Evolutionary conservation across 2,113 vertebrate genomes (phyloP), one percentile per base, ranked within the genome.

Genomic region (Equus quagga): DNA sequence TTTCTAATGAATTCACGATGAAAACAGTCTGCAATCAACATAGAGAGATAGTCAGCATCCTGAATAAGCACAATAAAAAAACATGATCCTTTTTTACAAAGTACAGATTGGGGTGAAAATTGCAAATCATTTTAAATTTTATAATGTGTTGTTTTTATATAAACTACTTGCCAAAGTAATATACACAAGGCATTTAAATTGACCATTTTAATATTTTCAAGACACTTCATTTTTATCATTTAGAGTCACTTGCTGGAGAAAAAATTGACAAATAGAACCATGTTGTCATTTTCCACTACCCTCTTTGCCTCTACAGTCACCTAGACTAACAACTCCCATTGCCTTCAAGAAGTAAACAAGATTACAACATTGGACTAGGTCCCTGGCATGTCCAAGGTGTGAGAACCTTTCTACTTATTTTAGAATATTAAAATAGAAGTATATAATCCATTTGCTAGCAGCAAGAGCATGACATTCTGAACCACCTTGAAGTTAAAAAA

Each of bases 391-490:
- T n/a, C 36, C 6, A 23, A 26, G 10, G 13, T 13, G 2, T 89
- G 65, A 62, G 33, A 70, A 78, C 10, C 23, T 62, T 44, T 75
- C 7, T 56, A 56, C 60, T 24, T 49, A 31, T 10, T n/a, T 80
- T 84, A 67, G 54, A 96, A 91, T 51, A 69, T 88, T 83, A 78
- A 94, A 88, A 7, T 44, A 19, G 46, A 89, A 72, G 19, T 89
- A 8, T 90, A 7, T 58, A 82, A 84, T 72, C 21, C 24, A 81
- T 33, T 80, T 81, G 10, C 31, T 72, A 23, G 3, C 76, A 88
- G 49, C 28, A 82, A 90, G 1, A 51, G 2, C 31, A 81, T 95
- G n/a, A 60, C 46, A 78, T 95, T 80, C 41, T 79, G 58, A 76
- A 65, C 14, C 24, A 69, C 18, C 80, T 51, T 88, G 24, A 94